A percentile compares a stretch with the other conserved stretches of the same genome.
Conservation (phyloP, 2,797 vertebrate genomes). For the Platyrinchus mystaceus region DNA sequence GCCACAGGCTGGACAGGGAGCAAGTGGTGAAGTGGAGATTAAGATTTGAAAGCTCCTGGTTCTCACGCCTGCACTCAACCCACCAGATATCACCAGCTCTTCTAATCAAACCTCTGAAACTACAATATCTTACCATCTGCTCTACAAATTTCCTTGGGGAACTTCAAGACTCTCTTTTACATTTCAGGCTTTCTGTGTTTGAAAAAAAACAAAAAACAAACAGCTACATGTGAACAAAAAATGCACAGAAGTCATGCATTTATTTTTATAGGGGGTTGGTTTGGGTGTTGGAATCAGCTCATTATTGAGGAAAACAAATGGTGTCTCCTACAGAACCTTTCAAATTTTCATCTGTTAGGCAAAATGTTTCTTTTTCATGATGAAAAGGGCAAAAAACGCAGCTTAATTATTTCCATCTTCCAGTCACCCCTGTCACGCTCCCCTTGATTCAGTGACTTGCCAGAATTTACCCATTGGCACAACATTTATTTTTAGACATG, state of each 20-base stretch:
- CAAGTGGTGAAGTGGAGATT: not conserved
- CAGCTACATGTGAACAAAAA: slow-evolving; percentile 1
- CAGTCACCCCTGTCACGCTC: slow-evolving; percentile 41
- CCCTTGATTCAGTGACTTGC: slow-evolving; percentile 72
- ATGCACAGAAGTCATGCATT: not conserved
- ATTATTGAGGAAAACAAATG: slow-evolving; percentile 45
- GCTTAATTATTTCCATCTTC: slow-evolving; percentile 70
- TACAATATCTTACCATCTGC: slow-evolving; percentile 1
- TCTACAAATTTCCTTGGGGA: slow-evolving; percentile 23
- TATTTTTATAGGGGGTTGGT: slow-evolving; percentile 43
- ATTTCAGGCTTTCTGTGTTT: not conserved
- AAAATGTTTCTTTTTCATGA: not conserved
- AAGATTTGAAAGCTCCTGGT: not conserved
- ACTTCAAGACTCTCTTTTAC: not conserved
- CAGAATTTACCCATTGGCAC: slow-evolving; percentile 66
- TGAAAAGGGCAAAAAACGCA: slow-evolving; percentile 3
- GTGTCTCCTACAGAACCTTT: not conserved
- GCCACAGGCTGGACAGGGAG: not conserved
- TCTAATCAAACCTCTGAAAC: slow-evolving; percentile 31
- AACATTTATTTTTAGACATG: slow-evolving; percentile 69
- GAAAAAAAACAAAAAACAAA: not conserved
- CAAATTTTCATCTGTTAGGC: slow-evolving; percentile 12
- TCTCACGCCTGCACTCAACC: not conserved
- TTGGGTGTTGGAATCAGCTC: slow-evolving; percentile 31
- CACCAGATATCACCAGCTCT: not conserved